Evolutionary conservation across 1,140 invertebrate species (phyloP), one percentile per base, ranked within the genome.

Genomic region (Notospermus geniculatus): DNA sequence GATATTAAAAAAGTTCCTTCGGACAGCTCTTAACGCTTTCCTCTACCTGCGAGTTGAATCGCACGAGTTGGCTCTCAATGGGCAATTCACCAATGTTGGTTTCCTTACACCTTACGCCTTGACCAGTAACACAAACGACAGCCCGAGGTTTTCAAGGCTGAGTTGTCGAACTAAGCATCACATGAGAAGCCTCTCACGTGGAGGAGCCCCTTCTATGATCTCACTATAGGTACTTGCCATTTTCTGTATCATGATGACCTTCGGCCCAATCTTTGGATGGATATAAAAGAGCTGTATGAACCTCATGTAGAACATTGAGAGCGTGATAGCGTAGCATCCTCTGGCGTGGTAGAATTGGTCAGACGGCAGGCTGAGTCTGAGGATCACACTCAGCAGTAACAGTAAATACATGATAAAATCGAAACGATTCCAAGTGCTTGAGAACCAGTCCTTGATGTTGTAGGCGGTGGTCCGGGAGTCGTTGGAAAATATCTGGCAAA

Each of bases 161-260:
- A n/a, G n/a, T n/a, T n/a, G n/a, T n/a, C n/a, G n/a, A n/a, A n/a
- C n/a, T n/a, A n/a, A n/a, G n/a, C n/a, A n/a, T n/a, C n/a, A n/a
- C n/a, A n/a, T n/a, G n/a, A n/a, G n/a, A n/a, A n/a, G n/a, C n/a
- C n/a, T n/a, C n/a, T n/a, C n/a, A n/a, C n/a, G n/a, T n/a, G n/a
- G n/a, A n/a, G n/a, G n/a, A n/a, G n/a, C n/a, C n/a, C n/a, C n/a
- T n/a, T n/a, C n/a, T n/a, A n/a, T n/a, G n/a, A n/a, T n/a, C n/a
- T n/a, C n/a, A n/a, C n/a, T n/a, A n/a, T n/a, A n/a, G n/a, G n/a
- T n/a, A n/a, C 72, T 70, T 69, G 83, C 80, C 82, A 83, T 83
- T 60, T 71, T 74, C 52, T 78, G 73, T 9, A 83, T 82, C 72
- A 84, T 83, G 56, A 82, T 76, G 5, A 83, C 71, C 61, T 83